A percentile compares a stretch with the other conserved stretches of the same genome.
phyloP scores from a whole-genome alignment of 1,140 invertebrate species.

The Sarcophaga bullata region DNA sequence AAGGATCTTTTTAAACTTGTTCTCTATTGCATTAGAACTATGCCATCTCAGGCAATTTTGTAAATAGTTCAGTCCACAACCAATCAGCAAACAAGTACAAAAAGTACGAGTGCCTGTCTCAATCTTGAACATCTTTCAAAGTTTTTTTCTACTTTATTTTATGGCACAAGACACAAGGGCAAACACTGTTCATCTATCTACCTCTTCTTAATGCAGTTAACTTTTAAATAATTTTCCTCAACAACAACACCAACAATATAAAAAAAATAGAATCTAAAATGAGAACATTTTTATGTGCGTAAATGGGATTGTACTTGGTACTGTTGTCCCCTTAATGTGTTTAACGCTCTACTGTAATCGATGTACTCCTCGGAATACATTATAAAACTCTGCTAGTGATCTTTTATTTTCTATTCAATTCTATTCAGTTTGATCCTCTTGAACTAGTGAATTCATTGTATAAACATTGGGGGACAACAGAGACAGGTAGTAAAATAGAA shows the following conservation, averaged over 20 bases:
- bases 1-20: no score
- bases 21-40: no score
- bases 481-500: background rate
- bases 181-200: slow-evolving; percentile 50
- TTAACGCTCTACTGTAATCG: background rate
- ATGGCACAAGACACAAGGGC: slow-evolving; percentile 55
- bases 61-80: no score
- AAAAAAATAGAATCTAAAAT: no score
- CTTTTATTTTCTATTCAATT: background rate
- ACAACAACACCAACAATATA: no score
- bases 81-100: no score
- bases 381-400: slow-evolving; percentile 4
- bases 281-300: no score
- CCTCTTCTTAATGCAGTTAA: no score
- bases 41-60: no score
- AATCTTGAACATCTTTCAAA: no score
- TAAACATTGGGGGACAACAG: background rate
- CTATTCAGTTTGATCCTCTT: background rate
- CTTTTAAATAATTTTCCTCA: no score
- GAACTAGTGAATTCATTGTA: background rate
- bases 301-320: slow-evolving; percentile 24
- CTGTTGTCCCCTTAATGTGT: background rate
- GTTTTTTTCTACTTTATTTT: background rate
- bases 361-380: background rate
- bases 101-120: no score